phyloP scores from a whole-genome alignment of 2,113 vertebrate species.

The Gallinago undulata region DNA sequence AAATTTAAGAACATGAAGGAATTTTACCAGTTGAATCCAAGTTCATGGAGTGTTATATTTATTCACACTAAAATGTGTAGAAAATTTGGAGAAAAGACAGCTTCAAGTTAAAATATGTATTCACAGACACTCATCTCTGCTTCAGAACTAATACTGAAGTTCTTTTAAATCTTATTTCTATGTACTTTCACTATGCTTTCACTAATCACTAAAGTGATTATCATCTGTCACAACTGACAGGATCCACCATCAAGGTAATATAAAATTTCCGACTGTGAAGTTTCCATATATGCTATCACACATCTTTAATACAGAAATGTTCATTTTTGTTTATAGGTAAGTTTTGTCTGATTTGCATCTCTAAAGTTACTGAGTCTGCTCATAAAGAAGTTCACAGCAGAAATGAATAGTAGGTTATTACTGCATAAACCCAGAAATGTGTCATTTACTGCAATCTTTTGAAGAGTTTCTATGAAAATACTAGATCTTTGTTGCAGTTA shows the following conservation, averaged over 20 bases:
- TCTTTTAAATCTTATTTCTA: neutral
- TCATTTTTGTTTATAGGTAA: neutral
- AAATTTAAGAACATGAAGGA: neutral
- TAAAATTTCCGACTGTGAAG: neutral
- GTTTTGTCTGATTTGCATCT: neutral
- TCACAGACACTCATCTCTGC: neutral
- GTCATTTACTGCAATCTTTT: neutral
- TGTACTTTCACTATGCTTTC: neutral
- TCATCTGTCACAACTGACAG: neutral
- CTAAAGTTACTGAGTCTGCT: neutral
- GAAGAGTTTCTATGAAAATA: neutral
- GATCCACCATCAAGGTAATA: neutral
- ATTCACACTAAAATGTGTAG: neutral
- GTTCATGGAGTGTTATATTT: neutral
- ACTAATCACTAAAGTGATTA: neutral
- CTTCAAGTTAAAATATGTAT: neutral
- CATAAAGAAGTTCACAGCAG: neutral
- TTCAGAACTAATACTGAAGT: neutral
- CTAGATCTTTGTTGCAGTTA: neutral
- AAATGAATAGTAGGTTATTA: neutral
- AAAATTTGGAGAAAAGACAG: neutral
- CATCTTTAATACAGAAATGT: neutral
- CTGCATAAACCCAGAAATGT: neutral
- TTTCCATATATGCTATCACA: neutral
- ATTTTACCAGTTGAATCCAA: neutral